Conservation (phyloP, 2,888 invertebrate species). For the Cataglyphis rosenhaueri region DNA sequence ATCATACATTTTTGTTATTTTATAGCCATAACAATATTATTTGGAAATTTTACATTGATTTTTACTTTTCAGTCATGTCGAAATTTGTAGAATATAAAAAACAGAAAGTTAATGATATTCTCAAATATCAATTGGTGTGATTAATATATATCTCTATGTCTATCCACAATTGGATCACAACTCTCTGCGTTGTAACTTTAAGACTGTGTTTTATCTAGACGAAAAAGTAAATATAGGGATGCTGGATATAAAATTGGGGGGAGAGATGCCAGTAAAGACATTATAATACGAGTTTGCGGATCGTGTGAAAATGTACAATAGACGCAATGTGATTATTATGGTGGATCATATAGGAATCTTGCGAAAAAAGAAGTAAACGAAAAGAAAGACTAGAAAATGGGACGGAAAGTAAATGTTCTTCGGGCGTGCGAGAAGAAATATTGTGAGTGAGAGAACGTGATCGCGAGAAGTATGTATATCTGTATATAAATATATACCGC, state of each 20-base stretch:
- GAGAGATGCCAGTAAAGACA: constrained; percentile 71
- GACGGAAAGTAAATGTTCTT: constrained; percentile 54
- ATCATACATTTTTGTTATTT: not conserved
- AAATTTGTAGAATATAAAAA: constrained; percentile 26
- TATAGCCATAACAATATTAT: not conserved
- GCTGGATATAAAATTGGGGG: constrained; percentile 51
- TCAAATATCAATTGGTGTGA: constrained; percentile 30
- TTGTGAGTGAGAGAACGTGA: constrained; percentile 54
- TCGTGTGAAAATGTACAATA: constrained; percentile 83
- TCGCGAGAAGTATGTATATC: constrained; percentile 76
- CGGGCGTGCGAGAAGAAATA: constrained; percentile 71
- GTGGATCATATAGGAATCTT: constrained; percentile 37
- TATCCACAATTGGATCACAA: constrained; percentile 42
- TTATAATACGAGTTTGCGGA: constrained; percentile 78
- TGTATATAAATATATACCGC: constrained; percentile 81
- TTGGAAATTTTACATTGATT: not conserved
- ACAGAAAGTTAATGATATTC: constrained; percentile 21
- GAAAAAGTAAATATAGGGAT: constrained; percentile 58
- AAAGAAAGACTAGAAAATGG: constrained; percentile 21
- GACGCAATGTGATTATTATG: constrained; percentile 78
- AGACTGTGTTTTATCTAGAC: constrained; percentile 55
- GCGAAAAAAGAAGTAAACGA: constrained; percentile 38
- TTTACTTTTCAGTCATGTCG: constrained; percentile 14
- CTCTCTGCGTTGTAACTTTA: constrained; percentile 55
- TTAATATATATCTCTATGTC: constrained; percentile 51